Percentiles rank a stretch among this genome's conserved stretches.
phyloP scores from a whole-genome alignment of 1,140 invertebrate genomes.

The Camponotus pennsylvanicus region DNA sequence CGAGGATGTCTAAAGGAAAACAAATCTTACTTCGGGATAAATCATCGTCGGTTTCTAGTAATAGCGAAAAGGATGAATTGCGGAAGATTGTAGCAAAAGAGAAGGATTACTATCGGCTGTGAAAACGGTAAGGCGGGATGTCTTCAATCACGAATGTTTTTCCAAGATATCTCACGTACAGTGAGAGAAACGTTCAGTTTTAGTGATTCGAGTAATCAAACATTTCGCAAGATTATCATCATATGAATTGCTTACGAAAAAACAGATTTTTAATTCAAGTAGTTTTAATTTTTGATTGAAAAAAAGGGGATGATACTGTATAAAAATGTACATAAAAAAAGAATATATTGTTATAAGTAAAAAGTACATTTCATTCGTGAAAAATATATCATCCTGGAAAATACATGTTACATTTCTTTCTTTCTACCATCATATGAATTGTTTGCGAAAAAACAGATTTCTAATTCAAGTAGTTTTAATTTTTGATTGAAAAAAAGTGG shows the following conservation, averaged over 20 bases:
- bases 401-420: too few species aligned
- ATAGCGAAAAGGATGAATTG: conserved; percentile 4
- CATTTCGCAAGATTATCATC: neutral
- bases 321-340: neutral
- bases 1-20: neutral
- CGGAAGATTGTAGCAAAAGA: conserved; percentile 7
- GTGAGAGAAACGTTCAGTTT: neutral
- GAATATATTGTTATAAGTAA: neutral
- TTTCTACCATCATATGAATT: too few species aligned
- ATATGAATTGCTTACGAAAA: neutral
- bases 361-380: neutral
- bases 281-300: neutral
- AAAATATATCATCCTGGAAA: neutral
- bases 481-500: too few species aligned
- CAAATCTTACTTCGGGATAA: neutral
- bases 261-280: neutral
- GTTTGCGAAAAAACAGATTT: neutral
- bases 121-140: neutral
- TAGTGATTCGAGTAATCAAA: neutral
- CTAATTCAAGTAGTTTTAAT: neutral
- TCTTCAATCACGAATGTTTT: neutral
- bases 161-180: conserved; percentile 1
- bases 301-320: neutral
- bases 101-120: neutral
- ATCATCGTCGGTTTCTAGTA: neutral